phyloP scores from a whole-genome alignment of 2,797 vertebrate species.

The Sphaeramia orbicularis region DNA sequence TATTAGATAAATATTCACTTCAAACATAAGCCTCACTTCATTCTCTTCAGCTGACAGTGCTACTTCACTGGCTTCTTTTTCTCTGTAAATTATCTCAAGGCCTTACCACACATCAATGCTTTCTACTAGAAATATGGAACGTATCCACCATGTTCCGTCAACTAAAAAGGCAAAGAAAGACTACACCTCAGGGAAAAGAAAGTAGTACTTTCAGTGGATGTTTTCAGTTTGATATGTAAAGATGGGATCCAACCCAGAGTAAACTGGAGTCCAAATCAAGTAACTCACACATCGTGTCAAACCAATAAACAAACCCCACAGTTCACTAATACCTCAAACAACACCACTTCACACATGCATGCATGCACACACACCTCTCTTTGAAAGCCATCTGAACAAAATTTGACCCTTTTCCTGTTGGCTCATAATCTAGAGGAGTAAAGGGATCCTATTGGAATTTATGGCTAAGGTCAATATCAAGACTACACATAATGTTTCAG shows the following conservation, averaged over 20 bases:
- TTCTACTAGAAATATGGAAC: conserved; percentile 40
- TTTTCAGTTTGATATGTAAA: conserved; percentile 19
- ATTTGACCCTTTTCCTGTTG: conserved; percentile 7
- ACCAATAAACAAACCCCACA: conserved; percentile 18
- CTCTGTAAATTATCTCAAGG: conserved; percentile 27
- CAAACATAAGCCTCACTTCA: conserved; percentile 29
- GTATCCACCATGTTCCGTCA: conserved; percentile 11
- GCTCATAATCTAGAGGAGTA: conserved; percentile 7
- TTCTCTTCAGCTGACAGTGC: conserved; percentile 44
- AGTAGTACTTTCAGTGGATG: conserved; percentile 8
- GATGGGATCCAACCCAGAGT: conserved; percentile 2
- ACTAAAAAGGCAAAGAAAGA: conserved; percentile 19
- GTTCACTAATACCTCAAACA: conserved; percentile 23
- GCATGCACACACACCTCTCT: conserved; percentile 44
- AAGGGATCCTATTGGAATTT: conserved; percentile 11
- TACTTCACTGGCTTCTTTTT: conserved; percentile 46
- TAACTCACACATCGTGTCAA: conserved; percentile 17
- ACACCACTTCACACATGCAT: conserved; percentile 42
- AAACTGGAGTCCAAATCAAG: conserved; percentile 19
- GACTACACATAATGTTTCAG: conserved; percentile 38
- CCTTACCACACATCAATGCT: conserved; percentile 2
- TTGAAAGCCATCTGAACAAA: conserved; percentile 23
- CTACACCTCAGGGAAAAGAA: conserved; percentile 14
- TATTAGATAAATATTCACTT: conserved; percentile 34
- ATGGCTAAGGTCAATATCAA: conserved; percentile 38